These are phyloP conservation scores for Sinosuthora webbiana DNA, from an alignment of 2,113 vertebrate species.

Conservation along the genomic window DNA sequence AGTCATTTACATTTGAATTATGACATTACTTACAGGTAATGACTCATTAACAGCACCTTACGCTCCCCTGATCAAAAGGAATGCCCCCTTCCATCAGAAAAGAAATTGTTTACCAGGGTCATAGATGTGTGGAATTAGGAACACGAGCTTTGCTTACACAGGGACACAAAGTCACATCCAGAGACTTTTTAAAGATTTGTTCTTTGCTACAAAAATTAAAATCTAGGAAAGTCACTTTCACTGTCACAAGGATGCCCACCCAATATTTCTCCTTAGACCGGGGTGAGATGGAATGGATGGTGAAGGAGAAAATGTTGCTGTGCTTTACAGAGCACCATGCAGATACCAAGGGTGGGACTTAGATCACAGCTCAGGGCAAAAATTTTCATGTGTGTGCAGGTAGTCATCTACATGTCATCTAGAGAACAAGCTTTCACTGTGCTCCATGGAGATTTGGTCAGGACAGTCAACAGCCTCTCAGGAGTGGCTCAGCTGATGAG, in stretches of 20 bases:
- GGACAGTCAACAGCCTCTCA: not conserved
- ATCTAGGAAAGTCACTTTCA: not conserved
- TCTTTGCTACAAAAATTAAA: not conserved
- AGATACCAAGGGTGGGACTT: not conserved
- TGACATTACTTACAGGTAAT: not conserved
- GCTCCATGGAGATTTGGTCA: not conserved
- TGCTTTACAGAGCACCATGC: not conserved
- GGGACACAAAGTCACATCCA: not conserved
- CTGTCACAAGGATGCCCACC: not conserved
- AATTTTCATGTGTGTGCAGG: not conserved
- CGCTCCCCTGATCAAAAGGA: not conserved
- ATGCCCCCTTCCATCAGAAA: not conserved
- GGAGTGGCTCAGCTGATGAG: not conserved
- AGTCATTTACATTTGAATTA: slow-evolving; percentile 26
- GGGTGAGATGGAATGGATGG: not conserved
- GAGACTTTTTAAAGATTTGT: not conserved
- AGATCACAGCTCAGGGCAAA: not conserved
- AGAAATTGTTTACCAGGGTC: not conserved
- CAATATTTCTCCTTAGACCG: not conserved
- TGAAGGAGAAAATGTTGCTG: not conserved
- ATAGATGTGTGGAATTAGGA: not conserved
- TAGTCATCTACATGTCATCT: not conserved
- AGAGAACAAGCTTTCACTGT: not conserved
- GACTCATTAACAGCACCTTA: not conserved
- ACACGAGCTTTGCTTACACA: not conserved